A percentile compares a stretch with the other conserved stretches of the same genome.
These are phyloP conservation scores for Telmatherina bonti DNA, from an alignment of 2,797 vertebrate species.

Conservation along the genomic window DNA sequence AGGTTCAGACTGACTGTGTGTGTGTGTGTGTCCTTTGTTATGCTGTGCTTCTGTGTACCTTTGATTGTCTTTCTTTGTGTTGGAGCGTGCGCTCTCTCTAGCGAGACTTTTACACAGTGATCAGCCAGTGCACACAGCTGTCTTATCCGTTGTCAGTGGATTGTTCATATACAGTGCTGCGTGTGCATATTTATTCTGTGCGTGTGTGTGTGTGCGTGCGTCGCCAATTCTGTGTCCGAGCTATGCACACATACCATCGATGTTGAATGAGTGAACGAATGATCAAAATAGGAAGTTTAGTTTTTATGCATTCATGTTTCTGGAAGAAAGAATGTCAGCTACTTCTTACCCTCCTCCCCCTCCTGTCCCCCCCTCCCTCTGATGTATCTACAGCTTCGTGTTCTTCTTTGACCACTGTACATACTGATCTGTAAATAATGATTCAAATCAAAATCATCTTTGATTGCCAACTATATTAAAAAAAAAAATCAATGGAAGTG, in stretches of 20 bases:
- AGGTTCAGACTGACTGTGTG: constrained; percentile 30
- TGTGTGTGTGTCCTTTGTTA: constrained; percentile 15
- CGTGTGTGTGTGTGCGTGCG: constrained; percentile 30
- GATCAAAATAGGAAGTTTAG: constrained; percentile 29
- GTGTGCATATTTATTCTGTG: constrained; percentile 64
- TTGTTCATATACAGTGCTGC: constrained; percentile 50
- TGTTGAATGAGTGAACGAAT: constrained; percentile 34
- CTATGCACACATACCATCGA: constrained; percentile 65
- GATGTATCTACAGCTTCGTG: constrained; percentile 42
- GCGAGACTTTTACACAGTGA: constrained; percentile 40
- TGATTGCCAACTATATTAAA: constrained; percentile 79
- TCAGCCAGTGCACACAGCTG: constrained; percentile 52
- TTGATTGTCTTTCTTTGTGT: neutral
- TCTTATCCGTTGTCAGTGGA: constrained; percentile 37
- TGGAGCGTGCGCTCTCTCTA: constrained; percentile 17
- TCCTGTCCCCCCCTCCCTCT: neutral
- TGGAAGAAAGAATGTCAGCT: constrained; percentile 47
- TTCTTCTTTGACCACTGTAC: constrained; percentile 72
- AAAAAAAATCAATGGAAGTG: constrained; percentile 63
- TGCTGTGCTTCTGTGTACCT: constrained; percentile 34
- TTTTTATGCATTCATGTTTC: constrained; percentile 40
- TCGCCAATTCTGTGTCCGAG: constrained; percentile 53
- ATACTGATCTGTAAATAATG: constrained; percentile 79
- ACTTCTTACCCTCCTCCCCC: neutral
- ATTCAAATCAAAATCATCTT: constrained; percentile 74